Conservation (phyloP, 2,113 vertebrate species). For the Delphinapterus leucas region DNA sequence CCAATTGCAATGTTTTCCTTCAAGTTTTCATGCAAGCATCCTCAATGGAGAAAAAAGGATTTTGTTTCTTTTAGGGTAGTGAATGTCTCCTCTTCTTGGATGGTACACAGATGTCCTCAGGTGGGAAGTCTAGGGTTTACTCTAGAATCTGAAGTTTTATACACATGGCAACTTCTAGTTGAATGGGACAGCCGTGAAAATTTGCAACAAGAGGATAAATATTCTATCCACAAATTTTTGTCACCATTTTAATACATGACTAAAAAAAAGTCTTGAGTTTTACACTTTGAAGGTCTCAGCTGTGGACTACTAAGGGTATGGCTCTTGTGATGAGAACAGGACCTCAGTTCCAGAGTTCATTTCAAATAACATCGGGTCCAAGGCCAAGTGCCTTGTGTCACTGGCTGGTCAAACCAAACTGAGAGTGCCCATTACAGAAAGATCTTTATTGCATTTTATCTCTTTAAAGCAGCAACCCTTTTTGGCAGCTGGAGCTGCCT, state of each 20-base stretch:
- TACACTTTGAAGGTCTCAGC: neutral
- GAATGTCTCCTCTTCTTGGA: neutral
- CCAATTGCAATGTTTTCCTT: neutral
- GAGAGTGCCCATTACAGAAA: constrained; percentile 6
- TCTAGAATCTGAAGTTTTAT: neutral
- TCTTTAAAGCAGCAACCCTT: constrained; percentile 36
- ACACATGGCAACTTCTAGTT: neutral
- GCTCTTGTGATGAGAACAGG: neutral
- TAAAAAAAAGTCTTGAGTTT: neutral
- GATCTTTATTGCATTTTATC: constrained; percentile 36
- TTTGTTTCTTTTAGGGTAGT: neutral
- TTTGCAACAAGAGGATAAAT: neutral
- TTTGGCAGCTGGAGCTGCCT: constrained; percentile 46
- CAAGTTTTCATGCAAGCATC: neutral
- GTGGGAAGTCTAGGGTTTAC: neutral
- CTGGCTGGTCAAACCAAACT: constrained; percentile 2
- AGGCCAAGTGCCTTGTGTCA: constrained; percentile 37
- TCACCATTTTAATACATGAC: neutral
- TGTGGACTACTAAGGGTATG: neutral
- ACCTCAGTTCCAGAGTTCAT: constrained; percentile 10
- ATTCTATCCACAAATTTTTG: neutral
- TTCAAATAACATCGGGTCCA: neutral
- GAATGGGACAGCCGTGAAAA: neutral
- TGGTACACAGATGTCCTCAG: no score
- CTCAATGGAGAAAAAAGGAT: neutral